phyloP scores from a whole-genome alignment of 2,888 invertebrate genomes.

The Belgica antarctica region DNA sequence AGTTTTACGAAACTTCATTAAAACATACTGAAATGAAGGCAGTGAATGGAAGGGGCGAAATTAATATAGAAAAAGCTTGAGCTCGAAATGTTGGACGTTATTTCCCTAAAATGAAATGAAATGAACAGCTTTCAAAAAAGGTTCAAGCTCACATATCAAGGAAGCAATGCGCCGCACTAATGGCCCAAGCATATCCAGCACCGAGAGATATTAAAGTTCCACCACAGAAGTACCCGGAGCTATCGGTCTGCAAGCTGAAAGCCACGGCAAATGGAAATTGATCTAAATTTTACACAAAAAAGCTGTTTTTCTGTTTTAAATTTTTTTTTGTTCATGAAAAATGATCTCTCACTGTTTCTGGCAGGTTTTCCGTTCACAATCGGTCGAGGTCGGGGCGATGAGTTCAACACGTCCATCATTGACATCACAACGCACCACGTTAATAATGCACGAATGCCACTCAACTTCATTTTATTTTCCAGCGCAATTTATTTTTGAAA shows the following conservation, averaged over 20 bases:
- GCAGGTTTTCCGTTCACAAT: neutral
- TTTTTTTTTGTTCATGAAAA: constrained; percentile 3
- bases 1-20: too few species aligned
- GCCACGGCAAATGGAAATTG: constrained; percentile 18
- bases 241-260: neutral
- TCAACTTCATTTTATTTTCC: neutral
- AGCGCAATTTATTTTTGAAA: neutral
- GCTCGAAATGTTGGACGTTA: neutral
- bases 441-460: neutral
- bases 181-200: constrained; percentile 3
- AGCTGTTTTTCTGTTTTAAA: neutral
- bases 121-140: too few species aligned
- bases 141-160: neutral
- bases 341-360: constrained; percentile 10
- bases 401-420: constrained; percentile 10
- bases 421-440: neutral
- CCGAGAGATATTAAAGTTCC: neutral
- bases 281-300: neutral
- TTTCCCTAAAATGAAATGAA: too few species aligned
- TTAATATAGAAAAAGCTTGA: neutral
- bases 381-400: neutral
- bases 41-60: too few species aligned
- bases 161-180: constrained; percentile 23
- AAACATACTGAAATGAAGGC: too few species aligned
- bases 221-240: constrained; percentile 2